phyloP scores from a whole-genome alignment of 2,113 vertebrate species.

The Sinocyclocheilus anshuiensis region DNA sequence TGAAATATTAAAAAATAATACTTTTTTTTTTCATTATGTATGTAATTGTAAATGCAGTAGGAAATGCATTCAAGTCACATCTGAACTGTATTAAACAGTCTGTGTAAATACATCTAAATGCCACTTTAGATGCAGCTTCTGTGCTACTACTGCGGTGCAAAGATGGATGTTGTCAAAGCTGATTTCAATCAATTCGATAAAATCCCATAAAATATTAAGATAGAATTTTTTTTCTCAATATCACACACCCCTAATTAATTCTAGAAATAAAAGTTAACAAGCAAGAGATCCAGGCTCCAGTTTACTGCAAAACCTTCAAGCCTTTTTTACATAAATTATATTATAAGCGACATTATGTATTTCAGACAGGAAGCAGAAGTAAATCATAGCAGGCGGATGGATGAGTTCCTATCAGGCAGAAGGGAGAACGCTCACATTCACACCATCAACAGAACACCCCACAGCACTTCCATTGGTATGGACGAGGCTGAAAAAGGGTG shows the following conservation, averaged over 20 bases:
- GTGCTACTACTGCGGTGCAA: too few species aligned
- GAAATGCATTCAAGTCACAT: too few species aligned
- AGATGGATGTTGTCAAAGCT: too few species aligned
- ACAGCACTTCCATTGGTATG: conserved; percentile 79
- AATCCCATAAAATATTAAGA: too few species aligned
- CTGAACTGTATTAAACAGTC: too few species aligned
- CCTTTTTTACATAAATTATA: not conserved
- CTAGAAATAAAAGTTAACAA: not conserved
- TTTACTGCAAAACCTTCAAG: not conserved
- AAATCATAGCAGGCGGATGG: conserved; percentile 77
- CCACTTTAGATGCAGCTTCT: too few species aligned
- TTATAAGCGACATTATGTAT: not conserved
- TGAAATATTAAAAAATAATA: too few species aligned
- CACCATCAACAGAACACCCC: conserved; percentile 78
- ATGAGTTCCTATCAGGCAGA: conserved; percentile 74
- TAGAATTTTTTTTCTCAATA: not conserved
- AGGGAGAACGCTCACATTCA: conserved; percentile 80
- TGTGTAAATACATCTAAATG: too few species aligned
- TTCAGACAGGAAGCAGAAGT: conserved; percentile 72
- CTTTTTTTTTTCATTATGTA: too few species aligned
- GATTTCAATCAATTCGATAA: too few species aligned
- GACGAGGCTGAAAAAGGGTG: conserved; percentile 80
- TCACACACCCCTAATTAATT: not conserved
- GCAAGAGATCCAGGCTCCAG: not conserved
- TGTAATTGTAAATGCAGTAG: too few species aligned